Percentiles rank a stretch among this genome's conserved stretches.
phyloP scores from a whole-genome alignment of 1,140 invertebrate species.

The Schlechtendalia chinensis region DNA sequence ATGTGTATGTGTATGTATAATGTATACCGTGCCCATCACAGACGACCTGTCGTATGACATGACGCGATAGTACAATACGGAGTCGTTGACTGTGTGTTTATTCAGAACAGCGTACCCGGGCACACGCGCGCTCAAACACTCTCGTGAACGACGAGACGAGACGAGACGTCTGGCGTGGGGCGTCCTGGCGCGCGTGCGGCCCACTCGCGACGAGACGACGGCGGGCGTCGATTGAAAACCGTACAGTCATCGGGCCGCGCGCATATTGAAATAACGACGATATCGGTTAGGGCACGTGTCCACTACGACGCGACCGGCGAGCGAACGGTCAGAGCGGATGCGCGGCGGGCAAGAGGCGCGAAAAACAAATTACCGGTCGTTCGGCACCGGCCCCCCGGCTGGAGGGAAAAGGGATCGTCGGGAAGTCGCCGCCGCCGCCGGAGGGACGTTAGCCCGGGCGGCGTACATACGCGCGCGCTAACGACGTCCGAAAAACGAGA shows the following conservation, averaged over 20 bases:
- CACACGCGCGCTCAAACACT: background rate
- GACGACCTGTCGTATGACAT: too few relatives aligned
- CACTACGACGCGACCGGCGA: too few relatives aligned
- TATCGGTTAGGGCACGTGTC: constrained; percentile 3
- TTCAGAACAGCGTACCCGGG: background rate
- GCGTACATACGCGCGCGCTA: too few relatives aligned
- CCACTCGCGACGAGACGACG: background rate
- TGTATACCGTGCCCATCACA: background rate
- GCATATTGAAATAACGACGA: constrained; percentile 1
- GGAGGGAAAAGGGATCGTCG: background rate
- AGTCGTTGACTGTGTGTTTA: background rate
- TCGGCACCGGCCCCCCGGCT: too few relatives aligned
- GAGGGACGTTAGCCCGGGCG: too few relatives aligned
- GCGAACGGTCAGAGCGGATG: too few relatives aligned
- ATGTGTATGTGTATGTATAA: background rate
- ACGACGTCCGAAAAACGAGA: too few relatives aligned
- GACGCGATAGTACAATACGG: too few relatives aligned
- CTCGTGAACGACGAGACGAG: background rate
- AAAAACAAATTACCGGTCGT: constrained; percentile 8
- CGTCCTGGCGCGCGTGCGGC: background rate
- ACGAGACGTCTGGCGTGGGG: background rate
- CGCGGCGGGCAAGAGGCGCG: background rate
- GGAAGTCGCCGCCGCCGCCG: too few relatives aligned
- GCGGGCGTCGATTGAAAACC: constrained; percentile 3
- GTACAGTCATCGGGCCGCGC: background rate